phyloP scores from a whole-genome alignment of 1,140 invertebrate species.

The Magallana ariakensis region DNA sequence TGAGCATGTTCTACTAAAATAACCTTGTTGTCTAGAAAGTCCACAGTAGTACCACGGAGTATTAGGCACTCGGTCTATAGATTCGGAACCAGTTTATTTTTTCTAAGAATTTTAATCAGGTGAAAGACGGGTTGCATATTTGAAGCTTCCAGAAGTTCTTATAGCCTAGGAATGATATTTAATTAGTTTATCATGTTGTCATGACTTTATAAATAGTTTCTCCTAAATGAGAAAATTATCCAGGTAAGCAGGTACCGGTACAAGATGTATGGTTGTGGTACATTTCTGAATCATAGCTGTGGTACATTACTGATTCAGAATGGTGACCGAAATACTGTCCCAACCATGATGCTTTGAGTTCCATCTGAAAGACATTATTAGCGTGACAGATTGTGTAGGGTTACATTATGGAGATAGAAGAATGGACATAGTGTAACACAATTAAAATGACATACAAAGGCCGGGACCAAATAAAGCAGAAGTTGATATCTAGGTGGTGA shows the following conservation, averaged over 20 bases:
- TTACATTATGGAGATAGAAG: background rate
- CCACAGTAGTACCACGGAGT: background rate
- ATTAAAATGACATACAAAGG: background rate
- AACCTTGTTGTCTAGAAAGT: background rate
- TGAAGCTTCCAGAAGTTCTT: background rate
- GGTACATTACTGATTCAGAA: no score
- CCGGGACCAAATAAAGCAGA: background rate
- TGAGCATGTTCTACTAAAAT: conserved; percentile 6
- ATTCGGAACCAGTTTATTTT: background rate
- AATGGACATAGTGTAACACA: background rate
- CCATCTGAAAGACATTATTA: background rate
- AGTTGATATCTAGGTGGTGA: background rate
- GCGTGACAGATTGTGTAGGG: background rate
- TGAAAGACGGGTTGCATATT: background rate
- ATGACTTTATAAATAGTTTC: no score
- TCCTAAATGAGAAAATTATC: no score
- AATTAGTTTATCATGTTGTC: background rate
- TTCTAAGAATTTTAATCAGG: conserved; percentile 1
- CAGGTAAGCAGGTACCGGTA: no score
- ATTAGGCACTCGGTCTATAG: background rate
- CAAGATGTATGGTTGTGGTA: no score
- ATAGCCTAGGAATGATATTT: no score
- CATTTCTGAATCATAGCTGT: no score
- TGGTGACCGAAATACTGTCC: no score
- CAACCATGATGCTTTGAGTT: no score